Conservation (phyloP, 2,113 vertebrate genomes). For the Rhinolophus ferrumequinum region DNA sequence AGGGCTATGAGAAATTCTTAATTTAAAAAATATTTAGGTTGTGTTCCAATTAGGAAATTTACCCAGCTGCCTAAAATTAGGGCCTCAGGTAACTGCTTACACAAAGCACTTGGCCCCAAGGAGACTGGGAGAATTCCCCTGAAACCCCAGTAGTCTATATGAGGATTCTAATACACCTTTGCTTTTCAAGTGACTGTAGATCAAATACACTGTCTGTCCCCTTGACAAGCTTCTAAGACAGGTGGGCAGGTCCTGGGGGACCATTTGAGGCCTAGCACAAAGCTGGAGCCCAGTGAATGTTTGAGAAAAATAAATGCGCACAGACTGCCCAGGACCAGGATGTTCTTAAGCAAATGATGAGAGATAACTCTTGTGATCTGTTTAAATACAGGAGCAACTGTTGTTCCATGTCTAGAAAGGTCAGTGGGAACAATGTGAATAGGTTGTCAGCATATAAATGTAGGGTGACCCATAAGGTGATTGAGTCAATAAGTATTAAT, state of each 20-base stretch:
- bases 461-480: background rate
- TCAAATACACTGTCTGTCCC: background rate
- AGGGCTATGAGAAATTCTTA: background rate
- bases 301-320: background rate
- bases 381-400: background rate
- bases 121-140: background rate
- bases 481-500: background rate
- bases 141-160: background rate
- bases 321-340: background rate
- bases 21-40: background rate
- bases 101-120: background rate
- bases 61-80: background rate
- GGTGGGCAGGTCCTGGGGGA: background rate
- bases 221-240: background rate
- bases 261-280: background rate
- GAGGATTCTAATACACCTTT: background rate
- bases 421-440: background rate
- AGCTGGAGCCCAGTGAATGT: background rate
- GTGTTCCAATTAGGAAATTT: background rate
- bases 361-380: background rate
- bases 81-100: background rate
- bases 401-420: background rate
- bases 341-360: constrained; percentile 25
- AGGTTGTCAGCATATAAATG: background rate
- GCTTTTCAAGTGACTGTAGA: background rate